Percentiles rank a stretch among this genome's conserved stretches.
phyloP scores from a whole-genome alignment of 2,113 vertebrate genomes.

The Atherinomorus stipes region DNA sequence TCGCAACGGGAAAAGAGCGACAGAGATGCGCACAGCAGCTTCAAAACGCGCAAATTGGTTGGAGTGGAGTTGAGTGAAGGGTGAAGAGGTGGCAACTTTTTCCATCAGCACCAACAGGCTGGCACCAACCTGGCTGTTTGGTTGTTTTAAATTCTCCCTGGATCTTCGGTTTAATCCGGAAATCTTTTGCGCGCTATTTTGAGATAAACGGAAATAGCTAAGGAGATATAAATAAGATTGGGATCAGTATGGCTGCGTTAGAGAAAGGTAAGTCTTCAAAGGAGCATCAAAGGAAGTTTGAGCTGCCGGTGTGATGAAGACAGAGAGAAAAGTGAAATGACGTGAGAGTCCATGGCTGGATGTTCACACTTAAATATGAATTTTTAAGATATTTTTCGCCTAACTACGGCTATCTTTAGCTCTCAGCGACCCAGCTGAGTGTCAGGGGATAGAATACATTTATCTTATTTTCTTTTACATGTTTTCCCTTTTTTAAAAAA shows the following conservation, averaged over 20 bases:
- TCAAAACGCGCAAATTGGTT: conserved; percentile 26
- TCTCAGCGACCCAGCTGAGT: no score
- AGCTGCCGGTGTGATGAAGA: background rate
- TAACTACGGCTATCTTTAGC: no score
- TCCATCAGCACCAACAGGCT: conserved; percentile 38
- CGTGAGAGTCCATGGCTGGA: no score
- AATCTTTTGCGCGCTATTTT: conserved; percentile 7
- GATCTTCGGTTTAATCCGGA: conserved; percentile 19
- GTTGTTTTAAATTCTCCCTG: conserved; percentile 8
- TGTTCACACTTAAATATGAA: no score
- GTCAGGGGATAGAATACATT: no score
- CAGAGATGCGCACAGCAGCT: conserved; percentile 28
- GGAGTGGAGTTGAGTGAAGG: conserved; percentile 40
- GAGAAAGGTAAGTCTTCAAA: conserved; percentile 57
- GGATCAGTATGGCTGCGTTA: conserved; percentile 61
- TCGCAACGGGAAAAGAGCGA: background rate
- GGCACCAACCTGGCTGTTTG: conserved; percentile 16
- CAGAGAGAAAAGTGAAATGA: background rate
- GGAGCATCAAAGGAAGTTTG: conserved; percentile 4
- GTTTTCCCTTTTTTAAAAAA: no score
- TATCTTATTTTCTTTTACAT: no score
- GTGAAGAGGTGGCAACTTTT: conserved; percentile 55
- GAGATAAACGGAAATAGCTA: background rate
- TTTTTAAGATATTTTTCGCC: no score
- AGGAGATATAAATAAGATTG: background rate